phyloP scores from a whole-genome alignment of 2,797 vertebrate species.

The Heliangelus exortis region DNA sequence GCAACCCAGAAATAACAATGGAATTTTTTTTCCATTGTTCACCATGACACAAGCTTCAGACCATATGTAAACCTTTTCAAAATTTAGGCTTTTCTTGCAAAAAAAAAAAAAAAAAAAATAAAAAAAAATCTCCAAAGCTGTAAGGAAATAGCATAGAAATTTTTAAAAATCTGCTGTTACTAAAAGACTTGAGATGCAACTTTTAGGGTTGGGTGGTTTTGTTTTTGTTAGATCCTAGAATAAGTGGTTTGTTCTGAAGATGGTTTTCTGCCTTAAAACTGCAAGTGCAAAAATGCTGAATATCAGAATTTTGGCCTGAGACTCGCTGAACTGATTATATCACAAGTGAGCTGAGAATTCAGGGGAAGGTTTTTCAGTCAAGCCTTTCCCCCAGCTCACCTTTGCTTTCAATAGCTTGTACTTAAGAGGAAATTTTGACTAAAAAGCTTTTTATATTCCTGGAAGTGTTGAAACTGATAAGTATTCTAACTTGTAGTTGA shows the following conservation, averaged over 20 bases:
- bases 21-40: background rate
- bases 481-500: background rate
- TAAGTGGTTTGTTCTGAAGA: background rate
- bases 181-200: background rate
- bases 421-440: background rate
- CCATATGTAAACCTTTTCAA: background rate
- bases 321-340: background rate
- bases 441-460: background rate
- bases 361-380: background rate
- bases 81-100: background rate
- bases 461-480: background rate
- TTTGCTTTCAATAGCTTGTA: background rate
- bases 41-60: background rate
- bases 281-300: constrained; percentile 1
- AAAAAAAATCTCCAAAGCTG: background rate
- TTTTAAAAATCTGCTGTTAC: background rate
- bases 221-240: background rate
- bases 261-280: constrained; percentile 50
- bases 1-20: background rate
- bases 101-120: background rate
- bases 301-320: background rate
- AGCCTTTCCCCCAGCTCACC: background rate
- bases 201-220: background rate
- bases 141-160: background rate
- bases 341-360: background rate